Evolutionary conservation across 1,140 invertebrate species (phyloP).

Genomic region (Diorhabda carinulata): DNA sequence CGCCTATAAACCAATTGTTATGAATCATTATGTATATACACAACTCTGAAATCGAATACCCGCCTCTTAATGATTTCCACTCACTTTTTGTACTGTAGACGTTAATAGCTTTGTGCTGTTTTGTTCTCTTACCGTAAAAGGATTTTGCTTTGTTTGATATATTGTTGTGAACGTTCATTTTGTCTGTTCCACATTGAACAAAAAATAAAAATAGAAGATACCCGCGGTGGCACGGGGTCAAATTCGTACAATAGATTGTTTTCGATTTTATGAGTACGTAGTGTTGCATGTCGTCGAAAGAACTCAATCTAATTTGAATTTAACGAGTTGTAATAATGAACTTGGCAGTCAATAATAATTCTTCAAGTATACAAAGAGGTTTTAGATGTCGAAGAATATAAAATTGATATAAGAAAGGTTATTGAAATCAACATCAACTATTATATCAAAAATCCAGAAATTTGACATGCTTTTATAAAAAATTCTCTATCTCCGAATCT

Average conservation of each 20-base stretch:
- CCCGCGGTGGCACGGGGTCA: background rate
- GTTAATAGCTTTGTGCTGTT: constrained; percentile 2
- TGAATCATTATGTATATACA: background rate
- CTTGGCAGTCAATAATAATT: too few species aligned
- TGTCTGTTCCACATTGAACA: background rate
- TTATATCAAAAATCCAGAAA: too few species aligned
- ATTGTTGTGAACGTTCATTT: constrained; percentile 1
- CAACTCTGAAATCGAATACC: background rate
- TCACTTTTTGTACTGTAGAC: background rate
- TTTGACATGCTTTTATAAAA: too few species aligned
- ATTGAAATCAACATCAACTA: too few species aligned
- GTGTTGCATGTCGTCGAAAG: background rate
- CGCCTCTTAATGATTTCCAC: background rate
- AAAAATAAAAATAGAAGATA: background rate
- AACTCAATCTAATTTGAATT: too few species aligned
- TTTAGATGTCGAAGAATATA: too few species aligned
- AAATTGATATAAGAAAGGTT: too few species aligned
- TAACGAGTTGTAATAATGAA: too few species aligned
- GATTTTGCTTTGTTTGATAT: constrained; percentile 1
- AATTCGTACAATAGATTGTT: background rate
- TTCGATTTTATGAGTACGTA: background rate
- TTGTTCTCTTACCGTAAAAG: background rate
- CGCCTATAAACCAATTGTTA: too few species aligned
- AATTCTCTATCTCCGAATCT: too few species aligned
- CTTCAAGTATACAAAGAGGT: too few species aligned